Evolutionary conservation across 2,797 vertebrate species (phyloP).

Genomic region (Gymnoscopelus microlampas): DNA sequence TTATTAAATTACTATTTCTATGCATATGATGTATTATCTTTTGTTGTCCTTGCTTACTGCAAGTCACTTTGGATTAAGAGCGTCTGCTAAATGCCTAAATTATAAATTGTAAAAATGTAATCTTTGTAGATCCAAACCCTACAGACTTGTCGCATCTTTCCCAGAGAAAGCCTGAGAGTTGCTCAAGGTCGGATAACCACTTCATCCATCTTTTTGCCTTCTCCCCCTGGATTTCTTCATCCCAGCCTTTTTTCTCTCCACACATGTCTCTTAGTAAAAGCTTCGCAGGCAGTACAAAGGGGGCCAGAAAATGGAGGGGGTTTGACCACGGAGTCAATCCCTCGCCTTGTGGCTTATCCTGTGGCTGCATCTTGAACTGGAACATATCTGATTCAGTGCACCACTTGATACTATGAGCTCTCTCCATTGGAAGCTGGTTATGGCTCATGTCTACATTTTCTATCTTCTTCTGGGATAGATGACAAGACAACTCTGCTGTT

Average conservation of each 20-base stretch:
- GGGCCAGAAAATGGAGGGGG: not conserved
- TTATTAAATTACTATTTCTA: no score
- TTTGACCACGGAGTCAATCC: slow-evolving; percentile 12
- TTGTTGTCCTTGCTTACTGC: no score
- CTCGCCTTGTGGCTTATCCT: not conserved
- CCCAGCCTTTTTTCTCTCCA: not conserved
- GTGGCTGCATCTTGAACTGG: not conserved
- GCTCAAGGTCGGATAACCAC: not conserved
- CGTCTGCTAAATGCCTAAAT: no score
- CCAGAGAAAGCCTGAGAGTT: not conserved
- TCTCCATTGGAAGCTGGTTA: not conserved
- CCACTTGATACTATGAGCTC: not conserved
- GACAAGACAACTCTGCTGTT: slow-evolving; percentile 1
- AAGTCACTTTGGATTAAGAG: no score
- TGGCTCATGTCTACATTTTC: slow-evolving; percentile 6
- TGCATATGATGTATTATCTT: no score
- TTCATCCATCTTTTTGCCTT: not conserved
- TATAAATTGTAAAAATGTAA: not conserved
- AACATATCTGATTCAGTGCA: slow-evolving; percentile 1
- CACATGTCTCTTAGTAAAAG: not conserved
- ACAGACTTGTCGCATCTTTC: not conserved
- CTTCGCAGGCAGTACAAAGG: not conserved
- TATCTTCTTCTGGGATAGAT: slow-evolving; percentile 9
- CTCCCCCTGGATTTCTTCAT: not conserved
- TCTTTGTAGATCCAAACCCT: slow-evolving; percentile 11